Percentiles rank a stretch among this genome's conserved stretches.
Conservation (phyloP, 2,797 vertebrate genomes). For the Pelochelys cantorii region DNA sequence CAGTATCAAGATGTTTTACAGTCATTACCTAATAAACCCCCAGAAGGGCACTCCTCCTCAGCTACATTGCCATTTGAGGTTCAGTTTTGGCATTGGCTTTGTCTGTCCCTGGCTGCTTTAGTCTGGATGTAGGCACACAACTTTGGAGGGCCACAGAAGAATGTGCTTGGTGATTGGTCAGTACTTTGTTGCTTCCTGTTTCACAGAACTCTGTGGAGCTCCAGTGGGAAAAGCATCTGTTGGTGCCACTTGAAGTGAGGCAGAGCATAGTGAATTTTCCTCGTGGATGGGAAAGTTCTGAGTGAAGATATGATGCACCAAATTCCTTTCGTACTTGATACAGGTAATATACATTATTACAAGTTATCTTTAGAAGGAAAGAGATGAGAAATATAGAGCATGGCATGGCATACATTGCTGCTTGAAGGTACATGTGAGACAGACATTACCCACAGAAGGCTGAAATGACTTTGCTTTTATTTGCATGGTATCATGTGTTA, state of each 20-base stretch:
- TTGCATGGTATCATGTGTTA: too few relatives aligned
- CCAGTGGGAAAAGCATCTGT: not conserved
- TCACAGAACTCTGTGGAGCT: not conserved
- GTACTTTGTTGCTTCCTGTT: not conserved
- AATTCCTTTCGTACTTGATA: not conserved
- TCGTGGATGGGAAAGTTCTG: not conserved
- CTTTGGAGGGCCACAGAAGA: not conserved
- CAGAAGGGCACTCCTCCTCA: not conserved
- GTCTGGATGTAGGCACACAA: not conserved
- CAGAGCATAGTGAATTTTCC: not conserved
- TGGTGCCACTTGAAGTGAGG: too few relatives aligned
- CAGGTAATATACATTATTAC: not conserved
- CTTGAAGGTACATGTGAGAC: not conserved
- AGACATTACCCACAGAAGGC: too few relatives aligned
- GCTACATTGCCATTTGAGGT: not conserved
- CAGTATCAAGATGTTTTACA: not conserved
- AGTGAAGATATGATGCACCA: not conserved
- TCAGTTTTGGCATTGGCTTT: not conserved
- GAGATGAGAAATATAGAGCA: not conserved
- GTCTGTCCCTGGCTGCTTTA: not conserved
- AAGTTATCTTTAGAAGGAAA: not conserved
- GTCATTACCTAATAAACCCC: not conserved
- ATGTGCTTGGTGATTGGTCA: not conserved
- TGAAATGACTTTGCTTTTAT: too few relatives aligned
- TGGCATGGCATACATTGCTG: rapidly evolving